Conservation (phyloP, 2,797 vertebrate species). For the Spatula clypeata region DNA sequence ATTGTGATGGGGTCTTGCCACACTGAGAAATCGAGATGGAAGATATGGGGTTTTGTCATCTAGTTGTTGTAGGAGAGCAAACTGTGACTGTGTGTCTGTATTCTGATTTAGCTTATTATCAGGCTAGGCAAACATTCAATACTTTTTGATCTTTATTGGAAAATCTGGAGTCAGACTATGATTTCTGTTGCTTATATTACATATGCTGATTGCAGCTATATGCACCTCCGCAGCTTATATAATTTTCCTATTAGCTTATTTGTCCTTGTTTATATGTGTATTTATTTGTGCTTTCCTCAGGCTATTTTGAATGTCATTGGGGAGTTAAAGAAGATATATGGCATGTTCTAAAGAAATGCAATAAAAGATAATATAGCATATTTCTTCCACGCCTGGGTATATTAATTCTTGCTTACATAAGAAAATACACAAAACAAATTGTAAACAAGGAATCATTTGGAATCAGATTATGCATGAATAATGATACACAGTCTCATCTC, state of each 20-base stretch:
- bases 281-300: conserved; percentile 71
- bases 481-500: conserved; percentile 52
- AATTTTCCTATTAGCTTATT: not conserved
- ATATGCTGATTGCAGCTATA: not conserved
- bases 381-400: conserved; percentile 73
- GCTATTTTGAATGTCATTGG: conserved; percentile 45
- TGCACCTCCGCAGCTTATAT: not conserved
- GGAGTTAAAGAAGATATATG: conserved; percentile 77
- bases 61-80: not conserved
- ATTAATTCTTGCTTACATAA: conserved; percentile 81
- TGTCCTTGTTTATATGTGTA: conserved; percentile 59
- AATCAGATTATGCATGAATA: conserved; percentile 77
- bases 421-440: conserved; percentile 73
- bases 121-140: not conserved
- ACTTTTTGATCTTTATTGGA: not conserved
- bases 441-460: conserved; percentile 73
- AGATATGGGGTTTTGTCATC: not conserved
- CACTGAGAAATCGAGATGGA: not conserved
- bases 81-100: not conserved
- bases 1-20: not conserved
- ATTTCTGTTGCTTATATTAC: not conserved
- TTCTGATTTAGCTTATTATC: not conserved
- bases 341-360: conserved; percentile 70
- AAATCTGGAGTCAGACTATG: not conserved
- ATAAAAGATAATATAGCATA: conserved; percentile 78